Base-by-base conservation (phyloP, 2,888 invertebrate genomes). In the Melieria omissa region DNA sequence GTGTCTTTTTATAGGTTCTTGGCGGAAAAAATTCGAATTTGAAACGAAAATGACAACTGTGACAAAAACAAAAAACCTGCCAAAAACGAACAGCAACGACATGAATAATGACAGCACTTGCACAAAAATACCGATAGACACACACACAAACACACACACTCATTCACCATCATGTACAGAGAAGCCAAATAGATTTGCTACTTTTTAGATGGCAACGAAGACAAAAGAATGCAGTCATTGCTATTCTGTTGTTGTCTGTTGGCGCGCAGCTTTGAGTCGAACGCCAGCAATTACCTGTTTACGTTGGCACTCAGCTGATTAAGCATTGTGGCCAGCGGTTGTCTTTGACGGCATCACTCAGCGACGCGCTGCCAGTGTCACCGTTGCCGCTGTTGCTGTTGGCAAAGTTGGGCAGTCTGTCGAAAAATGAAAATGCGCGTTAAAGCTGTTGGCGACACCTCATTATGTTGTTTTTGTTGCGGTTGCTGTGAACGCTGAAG, bases 21-120 rank as follows among this genome's bases (percentile, higher is more conserved):
- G 49, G 52, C 16, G 46, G 29, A 71, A 55, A 55, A 66, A 52
- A 45, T 54, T 29, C 45, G 62, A 61, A 55, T 47, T 10, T 29
- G 16, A 62, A 45, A 45, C 14, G 52, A 41, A 60, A 45, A 16
- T 16, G 67, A 49, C 10, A 49, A 12, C 57, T 14, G 46, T 58
- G 67, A 65, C 29, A 44, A 45, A 46, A 52, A 45, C 41, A 44
- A 44, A 54, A 52, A 16, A 65, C 65, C 52, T 44, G 16, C 44
- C 29, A n/a, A 5, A 12, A 44, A 10, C 16, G 45, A 47, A 47
- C 16, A 47, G 29, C 63, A 47, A 63, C 63, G 47, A 63, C 47
- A 63, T 46, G 45, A 8, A 61, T 52, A 68, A 14, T 44, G 29
- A 66, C 7, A 42, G 46, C 41, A 66, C 41, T 65, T 54, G 64